Base-by-base conservation (phyloP, 2,888 invertebrate genomes). In the Andricus quercusramuli region DNA sequence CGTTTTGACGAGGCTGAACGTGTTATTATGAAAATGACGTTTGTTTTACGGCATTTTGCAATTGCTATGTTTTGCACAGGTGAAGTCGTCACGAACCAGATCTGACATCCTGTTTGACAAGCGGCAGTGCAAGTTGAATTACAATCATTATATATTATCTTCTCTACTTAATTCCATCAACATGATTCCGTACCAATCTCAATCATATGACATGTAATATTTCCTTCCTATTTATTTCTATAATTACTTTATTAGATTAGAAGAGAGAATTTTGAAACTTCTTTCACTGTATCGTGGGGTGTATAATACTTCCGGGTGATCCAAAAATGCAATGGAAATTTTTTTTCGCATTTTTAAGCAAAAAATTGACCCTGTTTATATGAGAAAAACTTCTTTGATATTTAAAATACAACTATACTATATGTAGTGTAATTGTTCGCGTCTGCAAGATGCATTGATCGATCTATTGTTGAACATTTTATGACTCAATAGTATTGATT, bases 1-100 rank as follows among this genome's bases (percentile, higher is more conserved):
- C 4, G 51, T 74, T 67, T 56, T 51, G 25, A 47, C 78, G 65
- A 70, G 51, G 68, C 78, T 20, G 80, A 41, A 82, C 80, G 81
- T 83, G 83, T 88, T 89, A 90, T 89, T 89, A 89, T 85, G 86
- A 87, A 89, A 89, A 88, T 89, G 83, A 84, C 85, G 85, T 88
- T 89, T 88, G 80, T 82, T 88, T 84, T 84, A 83, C 80, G 81
- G 78, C 79, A 79, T 78, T 79, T 80, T 64, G 68, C 67, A 59
- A 51, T 74, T 3, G 47, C 20, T 70, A 17, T 47, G 44, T 51
- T 47, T 47, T 70, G 13, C 59, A 41, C 65, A 67, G 47, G 59
- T 76, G 56, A 70, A 64, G 77, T 74, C 79, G 79, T 77, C 81
- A 65, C 70, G 56, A 70, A 70, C 29, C 29, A 32, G 70, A 51